Conservation (phyloP, 64 coral and sea anemone species). For the Catalaphyllia jardinei region DNA sequence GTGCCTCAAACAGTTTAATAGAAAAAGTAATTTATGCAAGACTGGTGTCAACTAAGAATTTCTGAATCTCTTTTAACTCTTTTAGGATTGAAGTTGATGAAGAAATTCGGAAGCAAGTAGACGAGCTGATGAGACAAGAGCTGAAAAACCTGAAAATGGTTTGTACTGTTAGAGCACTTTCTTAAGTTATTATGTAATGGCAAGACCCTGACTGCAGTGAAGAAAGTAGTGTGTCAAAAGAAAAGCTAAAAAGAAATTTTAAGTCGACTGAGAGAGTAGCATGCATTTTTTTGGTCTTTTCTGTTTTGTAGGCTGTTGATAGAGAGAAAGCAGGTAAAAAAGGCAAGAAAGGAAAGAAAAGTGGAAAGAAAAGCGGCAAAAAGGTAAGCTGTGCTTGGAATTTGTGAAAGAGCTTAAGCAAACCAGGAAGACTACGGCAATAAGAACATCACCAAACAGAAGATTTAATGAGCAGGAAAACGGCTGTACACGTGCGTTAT, state of each 20-base stretch:
- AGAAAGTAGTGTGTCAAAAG: neutral
- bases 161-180: neutral
- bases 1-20: too few relatives aligned
- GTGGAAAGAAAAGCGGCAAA: conserved; percentile 93
- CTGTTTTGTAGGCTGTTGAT: conserved; percentile 74
- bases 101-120: conserved; percentile 94
- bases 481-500: too few relatives aligned
- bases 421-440: too few relatives aligned
- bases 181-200: neutral
- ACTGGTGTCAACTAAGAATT: neutral
- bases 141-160: conserved; percentile 98
- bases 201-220: neutral
- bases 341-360: conserved; percentile 98
- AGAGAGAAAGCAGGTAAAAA: conserved; percentile 97
- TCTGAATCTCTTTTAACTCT: conserved; percentile 32
- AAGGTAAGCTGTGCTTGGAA: conserved; percentile 39
- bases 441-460: too few relatives aligned
- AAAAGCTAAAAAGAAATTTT: neutral
- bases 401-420: too few relatives aligned
- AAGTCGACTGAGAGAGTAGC: neutral
- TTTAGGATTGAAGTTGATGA: conserved; percentile 88
- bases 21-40: too few relatives aligned
- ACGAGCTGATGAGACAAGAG: conserved; percentile 96
- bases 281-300: neutral
- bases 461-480: too few relatives aligned